phyloP scores from a whole-genome alignment of 2,888 invertebrate species.

The Anarsia innoxiella region DNA sequence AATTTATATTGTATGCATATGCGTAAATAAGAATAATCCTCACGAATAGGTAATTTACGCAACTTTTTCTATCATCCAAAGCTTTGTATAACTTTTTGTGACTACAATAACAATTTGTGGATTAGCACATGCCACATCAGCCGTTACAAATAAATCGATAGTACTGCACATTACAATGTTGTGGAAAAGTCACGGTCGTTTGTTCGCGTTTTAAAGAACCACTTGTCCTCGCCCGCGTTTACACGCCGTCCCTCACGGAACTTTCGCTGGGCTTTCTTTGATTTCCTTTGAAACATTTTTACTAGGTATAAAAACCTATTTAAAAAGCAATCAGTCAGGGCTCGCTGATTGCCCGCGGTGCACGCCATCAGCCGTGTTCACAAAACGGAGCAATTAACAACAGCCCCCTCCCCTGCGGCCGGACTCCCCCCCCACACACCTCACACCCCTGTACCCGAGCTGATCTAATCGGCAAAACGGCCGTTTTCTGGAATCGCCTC shows the following conservation, averaged over 20 bases:
- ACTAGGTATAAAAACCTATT: conserved; percentile 72
- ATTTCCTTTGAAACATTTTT: conserved; percentile 68
- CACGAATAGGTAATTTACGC: neutral
- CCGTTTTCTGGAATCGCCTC: conserved; percentile 74
- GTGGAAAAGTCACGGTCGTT: conserved; percentile 34
- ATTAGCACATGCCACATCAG: conserved; percentile 5
- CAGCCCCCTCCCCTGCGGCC: conserved; percentile 37
- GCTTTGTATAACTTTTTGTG: conserved; percentile 1
- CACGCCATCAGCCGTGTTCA: conserved; percentile 73
- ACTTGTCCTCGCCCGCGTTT: conserved; percentile 46
- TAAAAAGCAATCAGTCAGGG: conserved; percentile 75
- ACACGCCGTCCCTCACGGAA: conserved; percentile 49
- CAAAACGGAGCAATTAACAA: conserved; percentile 75
- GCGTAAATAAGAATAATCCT: too few species aligned
- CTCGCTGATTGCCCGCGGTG: conserved; percentile 66
- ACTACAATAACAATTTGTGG: conserved; percentile 5
- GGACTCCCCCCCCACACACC: conserved; percentile 35
- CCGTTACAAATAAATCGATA: conserved; percentile 13
- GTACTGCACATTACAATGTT: conserved; percentile 22
- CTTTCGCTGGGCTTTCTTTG: conserved; percentile 40
- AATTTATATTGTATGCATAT: too few species aligned
- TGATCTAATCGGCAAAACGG: conserved; percentile 74
- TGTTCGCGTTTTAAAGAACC: conserved; percentile 39
- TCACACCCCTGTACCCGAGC: conserved; percentile 33
- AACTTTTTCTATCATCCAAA: neutral